Evolutionary conservation across 2,888 invertebrate genomes (phyloP).

Genomic region (Scrobipalpa atriplicella): DNA sequence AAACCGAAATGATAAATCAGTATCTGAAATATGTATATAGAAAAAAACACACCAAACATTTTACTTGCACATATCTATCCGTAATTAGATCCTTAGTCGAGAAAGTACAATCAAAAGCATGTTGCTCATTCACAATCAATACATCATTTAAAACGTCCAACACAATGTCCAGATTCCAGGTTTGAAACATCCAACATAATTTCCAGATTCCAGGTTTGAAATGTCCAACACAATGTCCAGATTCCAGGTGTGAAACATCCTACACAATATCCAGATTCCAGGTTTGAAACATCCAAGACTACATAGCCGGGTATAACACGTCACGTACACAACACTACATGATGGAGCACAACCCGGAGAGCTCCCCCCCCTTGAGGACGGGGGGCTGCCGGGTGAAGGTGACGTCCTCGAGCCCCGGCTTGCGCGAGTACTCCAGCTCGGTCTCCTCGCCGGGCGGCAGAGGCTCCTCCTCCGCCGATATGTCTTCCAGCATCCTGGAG

Average conservation of each 20-base stretch:
- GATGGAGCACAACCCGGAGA: conserved; percentile 87
- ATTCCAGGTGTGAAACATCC: no score
- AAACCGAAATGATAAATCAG: no score
- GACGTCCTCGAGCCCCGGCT: conserved; percentile 85
- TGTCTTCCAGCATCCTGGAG: conserved; percentile 50
- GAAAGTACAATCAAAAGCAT: background rate
- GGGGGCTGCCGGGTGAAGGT: conserved; percentile 88
- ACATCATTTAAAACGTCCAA: background rate
- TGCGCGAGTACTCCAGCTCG: conserved; percentile 80
- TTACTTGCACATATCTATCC: no score
- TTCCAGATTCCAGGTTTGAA: no score
- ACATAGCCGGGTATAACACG: no score
- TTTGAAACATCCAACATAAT: no score
- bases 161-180: background rate
- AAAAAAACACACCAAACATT: no score
- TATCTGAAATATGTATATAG: no score
- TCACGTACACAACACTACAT: conserved; percentile 14
- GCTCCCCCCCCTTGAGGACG: conserved; percentile 88
- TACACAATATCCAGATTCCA: no score
- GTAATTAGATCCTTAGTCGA: no score
- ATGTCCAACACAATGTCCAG: no score
- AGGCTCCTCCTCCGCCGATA: conserved; percentile 76
- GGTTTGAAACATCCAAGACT: no score
- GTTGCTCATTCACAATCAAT: background rate
- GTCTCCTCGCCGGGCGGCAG: conserved; percentile 83